Base-by-base conservation (phyloP, 2,113 vertebrate genomes). In the Acanthochromis polyacanthus region DNA sequence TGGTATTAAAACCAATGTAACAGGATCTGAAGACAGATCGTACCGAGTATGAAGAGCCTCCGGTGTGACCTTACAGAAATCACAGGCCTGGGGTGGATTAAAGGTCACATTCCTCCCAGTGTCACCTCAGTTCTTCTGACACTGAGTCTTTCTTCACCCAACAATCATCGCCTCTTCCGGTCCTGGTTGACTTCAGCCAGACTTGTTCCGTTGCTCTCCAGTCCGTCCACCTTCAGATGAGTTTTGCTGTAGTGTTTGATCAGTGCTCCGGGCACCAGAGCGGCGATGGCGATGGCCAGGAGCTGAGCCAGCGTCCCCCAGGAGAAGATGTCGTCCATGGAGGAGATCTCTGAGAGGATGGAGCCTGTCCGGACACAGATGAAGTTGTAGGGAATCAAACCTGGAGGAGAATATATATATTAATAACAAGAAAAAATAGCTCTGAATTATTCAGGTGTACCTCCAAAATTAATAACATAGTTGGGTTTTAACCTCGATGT, bases 351-450 rank as follows among this genome's bases (percentile, higher is more conserved):
- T 0, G 98, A 98, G 51, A 99, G 95, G 83, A 99, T 97, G 92
- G 95, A 94, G 62, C 98, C 98, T 0, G 97, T 99, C 64, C 96
- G 96, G 36, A 99, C 98, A 4, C 98, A 99, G 94, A 99, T 97
- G 92, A 99, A 99, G 86, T 99, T 99, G 81, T 99, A 99, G 0
- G 98, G 98, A 55, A 97, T 95, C 86, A 99, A 94, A 84, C 98
- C 98, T 99, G 79, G 17, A 38, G 23, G 60, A 14, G 45, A 74
- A 36, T 10, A 36, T 9, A 25, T 25, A 25, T 2, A 25, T 5
- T 6, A 32, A 32, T 32, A 36, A 8, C 32, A 36, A 30, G 32
- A 9, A 8, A 36, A 36, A 9, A 10, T 36, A 36, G 32, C 32
- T 36, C 32, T 36, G 32, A 36, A 36, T 5, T 36, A 36, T 4